Evolutionary conservation across 2,113 vertebrate genomes (phyloP), one percentile per base, ranked within the genome.

Genomic region (Mormyrus iriodes): DNA sequence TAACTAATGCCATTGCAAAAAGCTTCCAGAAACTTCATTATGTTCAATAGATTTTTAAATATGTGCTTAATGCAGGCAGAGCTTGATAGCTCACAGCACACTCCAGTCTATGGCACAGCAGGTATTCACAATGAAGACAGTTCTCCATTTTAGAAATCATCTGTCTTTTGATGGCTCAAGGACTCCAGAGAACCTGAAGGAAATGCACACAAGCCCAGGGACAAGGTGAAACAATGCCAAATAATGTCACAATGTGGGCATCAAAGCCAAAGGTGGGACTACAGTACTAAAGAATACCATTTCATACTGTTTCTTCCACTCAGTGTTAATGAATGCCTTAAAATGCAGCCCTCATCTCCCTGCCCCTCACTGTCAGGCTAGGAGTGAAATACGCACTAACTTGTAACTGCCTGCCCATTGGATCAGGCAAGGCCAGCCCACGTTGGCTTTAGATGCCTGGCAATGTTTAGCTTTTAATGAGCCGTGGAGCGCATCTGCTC

Each of bases 401-500:
- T 53, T 53, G 52, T 53, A 53, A 13, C 52, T 79, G 73, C 42
- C 31, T 19, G 15, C 35, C 73, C 73, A 35, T 79, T 42, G 0
- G 73, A 79, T 79, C 17, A 17, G 35, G 35, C 73, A 42, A 42
- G 73, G 17, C 35, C 31, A 49, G 82, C 44, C 58, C 48, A 69
- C 44, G 53, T 65, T 58, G 88, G 55, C 82, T 65, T 12, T 17
- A 44, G 31, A 51, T 85, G 35, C 58, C 35, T 46, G n/a, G 35
- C n/a, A 85, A 85, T 79, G 79, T 86, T 89, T 89, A 27, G 51
- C 10, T 86, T 89, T 85, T 85, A 85, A 89, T 89, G 83, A 89
- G 58, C 83, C 85, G 82, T 55, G 31, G 84, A 69, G 27, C 88
- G 65, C 88, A 89, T 85, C 88, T 89, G 88, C 49, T 86, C 88